Evolutionary conservation across 2,113 vertebrate genomes (phyloP).

Genomic region (Lagenorhynchus albirostris): DNA sequence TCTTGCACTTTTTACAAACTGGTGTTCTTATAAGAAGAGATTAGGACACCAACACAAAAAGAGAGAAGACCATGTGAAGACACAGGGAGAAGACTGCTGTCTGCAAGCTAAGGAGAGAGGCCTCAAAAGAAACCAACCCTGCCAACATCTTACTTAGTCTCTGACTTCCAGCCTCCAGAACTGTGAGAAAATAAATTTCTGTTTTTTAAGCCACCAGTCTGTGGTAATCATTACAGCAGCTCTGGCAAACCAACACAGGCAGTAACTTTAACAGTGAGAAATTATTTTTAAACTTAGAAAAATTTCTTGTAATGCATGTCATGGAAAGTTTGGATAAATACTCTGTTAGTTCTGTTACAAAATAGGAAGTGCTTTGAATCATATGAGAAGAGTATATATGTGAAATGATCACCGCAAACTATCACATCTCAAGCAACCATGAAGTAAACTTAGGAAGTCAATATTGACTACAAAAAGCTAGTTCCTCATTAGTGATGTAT

Average conservation of each 20-base stretch:
- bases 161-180: background rate
- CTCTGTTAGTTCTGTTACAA: background rate
- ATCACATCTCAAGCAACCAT: background rate
- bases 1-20: background rate
- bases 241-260: background rate
- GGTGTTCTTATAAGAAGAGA: background rate
- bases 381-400: background rate
- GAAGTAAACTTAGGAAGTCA: background rate
- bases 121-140: background rate
- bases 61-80: background rate
- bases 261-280: background rate
- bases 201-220: background rate
- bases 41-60: background rate
- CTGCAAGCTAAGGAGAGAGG: background rate
- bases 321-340: background rate
- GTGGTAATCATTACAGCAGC: background rate
- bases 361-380: background rate
- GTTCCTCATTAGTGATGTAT: background rate
- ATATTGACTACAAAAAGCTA: background rate
- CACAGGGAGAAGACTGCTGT: background rate
- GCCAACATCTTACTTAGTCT: background rate
- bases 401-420: background rate
- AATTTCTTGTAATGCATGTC: background rate
- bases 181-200: background rate
- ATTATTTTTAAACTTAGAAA: background rate